These are phyloP conservation scores for Physocephala rufipes DNA, from an alignment of 2,888 invertebrate species.

Conservation along the genomic window DNA sequence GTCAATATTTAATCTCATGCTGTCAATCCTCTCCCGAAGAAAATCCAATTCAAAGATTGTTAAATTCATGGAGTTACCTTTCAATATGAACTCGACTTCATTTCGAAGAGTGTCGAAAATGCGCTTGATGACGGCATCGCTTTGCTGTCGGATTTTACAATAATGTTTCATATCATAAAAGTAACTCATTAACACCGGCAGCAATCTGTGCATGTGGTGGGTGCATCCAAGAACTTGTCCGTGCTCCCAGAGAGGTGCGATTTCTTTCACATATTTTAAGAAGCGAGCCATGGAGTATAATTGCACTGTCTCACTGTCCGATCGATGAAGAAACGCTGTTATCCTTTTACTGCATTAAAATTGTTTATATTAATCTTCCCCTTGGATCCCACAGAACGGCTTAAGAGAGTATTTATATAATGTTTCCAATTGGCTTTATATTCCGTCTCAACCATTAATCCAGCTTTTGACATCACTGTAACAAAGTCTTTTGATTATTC, in stretches of 20 bases:
- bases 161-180: constrained; percentile 52
- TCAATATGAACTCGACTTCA: constrained; percentile 47
- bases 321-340: constrained; percentile 45
- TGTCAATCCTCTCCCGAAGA: constrained; percentile 48
- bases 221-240: constrained; percentile 47
- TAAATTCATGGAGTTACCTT: constrained; percentile 49
- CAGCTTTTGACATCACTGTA: too few relatives aligned
- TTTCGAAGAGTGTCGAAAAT: constrained; percentile 52
- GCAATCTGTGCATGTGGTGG: constrained; percentile 56
- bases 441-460: constrained; percentile 6
- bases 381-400: constrained; percentile 35
- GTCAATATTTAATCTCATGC: constrained; percentile 54
- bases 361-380: constrained; percentile 51
- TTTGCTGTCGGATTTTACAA: constrained; percentile 41
- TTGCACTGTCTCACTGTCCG: constrained; percentile 42
- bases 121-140: constrained; percentile 49
- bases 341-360: constrained; percentile 42
- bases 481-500: neutral
- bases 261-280: constrained; percentile 52
- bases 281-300: constrained; percentile 53
- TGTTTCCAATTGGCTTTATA: constrained; percentile 49
- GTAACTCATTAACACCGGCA: constrained; percentile 55
- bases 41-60: constrained; percentile 42
- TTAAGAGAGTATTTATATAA: constrained; percentile 45
- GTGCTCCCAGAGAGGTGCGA: too few relatives aligned